A percentile compares a stretch with the other conserved stretches of the same genome.
Evolutionary conservation across 2,888 invertebrate species (phyloP).

Genomic region (Teinopalpus imperialis): DNA sequence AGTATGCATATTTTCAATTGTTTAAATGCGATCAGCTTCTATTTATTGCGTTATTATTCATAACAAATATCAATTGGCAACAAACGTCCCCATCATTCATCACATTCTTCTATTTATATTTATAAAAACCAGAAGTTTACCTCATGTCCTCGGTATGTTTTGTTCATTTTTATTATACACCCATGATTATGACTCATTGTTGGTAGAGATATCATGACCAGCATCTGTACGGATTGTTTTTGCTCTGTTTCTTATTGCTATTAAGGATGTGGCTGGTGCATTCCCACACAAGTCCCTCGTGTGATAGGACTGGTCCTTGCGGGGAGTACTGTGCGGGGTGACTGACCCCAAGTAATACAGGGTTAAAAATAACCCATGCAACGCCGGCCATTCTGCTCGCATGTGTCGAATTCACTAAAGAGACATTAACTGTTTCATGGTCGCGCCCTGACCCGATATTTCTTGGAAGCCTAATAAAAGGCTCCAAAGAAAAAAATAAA

Average conservation of each 20-base stretch:
- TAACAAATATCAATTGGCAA: too few relatives aligned
- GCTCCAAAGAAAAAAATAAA: constrained; percentile 1
- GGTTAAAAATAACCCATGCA: constrained; percentile 79
- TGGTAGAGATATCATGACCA: constrained; percentile 26
- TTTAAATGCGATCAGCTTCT: too few relatives aligned
- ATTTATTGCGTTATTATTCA: too few relatives aligned
- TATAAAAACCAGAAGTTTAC: too few relatives aligned
- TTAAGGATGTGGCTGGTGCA: constrained; percentile 54
- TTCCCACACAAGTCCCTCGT: constrained; percentile 78
- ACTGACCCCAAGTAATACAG: constrained; percentile 75
- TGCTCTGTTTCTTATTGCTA: constrained; percentile 41
- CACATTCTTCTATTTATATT: too few relatives aligned
- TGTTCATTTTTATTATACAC: neutral
- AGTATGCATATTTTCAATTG: too few relatives aligned
- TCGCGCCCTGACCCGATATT: constrained; percentile 75
- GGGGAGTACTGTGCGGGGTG: constrained; percentile 74
- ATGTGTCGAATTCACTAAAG: constrained; percentile 81
- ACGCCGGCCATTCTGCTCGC: constrained; percentile 76
- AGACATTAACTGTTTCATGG: constrained; percentile 79
- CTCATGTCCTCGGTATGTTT: too few relatives aligned
- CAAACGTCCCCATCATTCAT: too few relatives aligned
- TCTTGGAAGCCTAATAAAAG: constrained; percentile 49
- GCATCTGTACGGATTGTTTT: constrained; percentile 29
- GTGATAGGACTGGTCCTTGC: constrained; percentile 75
- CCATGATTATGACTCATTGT: constrained; percentile 15